Conservation (phyloP, 2,113 vertebrate genomes). For the Aix galericulata region DNA sequence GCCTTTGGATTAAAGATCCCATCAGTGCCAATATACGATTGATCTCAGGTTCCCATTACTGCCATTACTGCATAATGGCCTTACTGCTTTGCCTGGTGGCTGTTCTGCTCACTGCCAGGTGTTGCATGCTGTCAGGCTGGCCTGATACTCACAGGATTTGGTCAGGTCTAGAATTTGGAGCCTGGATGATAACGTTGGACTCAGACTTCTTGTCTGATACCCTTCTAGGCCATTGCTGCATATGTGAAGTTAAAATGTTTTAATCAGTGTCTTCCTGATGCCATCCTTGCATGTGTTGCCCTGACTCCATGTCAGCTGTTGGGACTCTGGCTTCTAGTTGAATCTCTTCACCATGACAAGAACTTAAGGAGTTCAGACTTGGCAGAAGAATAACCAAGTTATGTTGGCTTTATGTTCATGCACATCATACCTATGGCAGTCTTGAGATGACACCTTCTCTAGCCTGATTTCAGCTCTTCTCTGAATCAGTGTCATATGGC, state of each 20-base stretch:
- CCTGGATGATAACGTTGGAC: background rate
- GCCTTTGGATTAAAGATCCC: background rate
- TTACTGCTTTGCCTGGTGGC: background rate
- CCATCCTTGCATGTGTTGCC: rapidly evolving
- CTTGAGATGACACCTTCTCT: background rate
- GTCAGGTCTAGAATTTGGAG: background rate
- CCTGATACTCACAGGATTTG: background rate
- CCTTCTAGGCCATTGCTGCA: background rate
- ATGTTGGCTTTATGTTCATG: background rate
- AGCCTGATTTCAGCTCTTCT: background rate
- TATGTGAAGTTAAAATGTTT: background rate
- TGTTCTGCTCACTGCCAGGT: background rate
- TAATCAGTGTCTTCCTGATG: background rate
- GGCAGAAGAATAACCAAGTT: background rate
- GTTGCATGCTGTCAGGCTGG: background rate
- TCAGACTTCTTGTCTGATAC: background rate
- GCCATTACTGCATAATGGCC: background rate
- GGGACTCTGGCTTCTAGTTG: background rate
- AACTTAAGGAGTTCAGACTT: background rate
- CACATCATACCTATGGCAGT: background rate
- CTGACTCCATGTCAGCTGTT: background rate
- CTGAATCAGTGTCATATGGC: background rate
- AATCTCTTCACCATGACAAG: background rate
- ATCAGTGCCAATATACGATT: background rate
- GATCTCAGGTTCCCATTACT: background rate